Base-by-base conservation (phyloP, 92 coral and sea anemone species). In the Ricordea florida region DNA sequence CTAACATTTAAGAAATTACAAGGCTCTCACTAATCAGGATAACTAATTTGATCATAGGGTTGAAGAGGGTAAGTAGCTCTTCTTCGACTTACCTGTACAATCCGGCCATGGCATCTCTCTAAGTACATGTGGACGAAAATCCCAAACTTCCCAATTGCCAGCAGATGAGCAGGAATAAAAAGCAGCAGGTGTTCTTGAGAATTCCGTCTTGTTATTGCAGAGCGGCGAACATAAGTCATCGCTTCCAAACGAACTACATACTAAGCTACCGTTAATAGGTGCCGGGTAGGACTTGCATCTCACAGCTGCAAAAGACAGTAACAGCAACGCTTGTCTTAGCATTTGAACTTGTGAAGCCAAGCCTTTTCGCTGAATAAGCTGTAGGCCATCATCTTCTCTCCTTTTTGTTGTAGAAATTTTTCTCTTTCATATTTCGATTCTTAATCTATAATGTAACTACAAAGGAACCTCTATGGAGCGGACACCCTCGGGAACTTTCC, bases 71-170 rank as follows among this genome's bases (percentile, higher is more conserved):
- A 22, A 15, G 34, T 28, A 0, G 28, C 31, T 11, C 70, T 31
- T 5, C 2, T 11, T 1, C 43, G 15, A 13, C 9, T 23, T 17
- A 92, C 99, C 92, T 69, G 97, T 92, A 32, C 99, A 96, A 58
- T 96, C 99, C 0, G 99, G 99, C 99, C 99, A 96, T 2, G 99
- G 99, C 96, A 96, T 89, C 32, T 47, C 56, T 18, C 14, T 11
- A 5, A 57, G 38, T 1, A 77, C 79, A 1, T 15, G 27, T 3
- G 93, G 90, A 10, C 75, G 74, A 9, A 0, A 33, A 10, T 70
- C 87, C 44, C 55, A 79, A 8, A 66, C 50, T 8, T 40, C 29
- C 99, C 99, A 96, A 6, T 1, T 11, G 2, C 89, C 99, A 57
- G 7, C 8, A 24, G 36, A 8, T 51, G 34, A 30, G 67, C 99